Conservation (phyloP, 2,797 vertebrate genomes). For the Denticeps clupeoides region DNA sequence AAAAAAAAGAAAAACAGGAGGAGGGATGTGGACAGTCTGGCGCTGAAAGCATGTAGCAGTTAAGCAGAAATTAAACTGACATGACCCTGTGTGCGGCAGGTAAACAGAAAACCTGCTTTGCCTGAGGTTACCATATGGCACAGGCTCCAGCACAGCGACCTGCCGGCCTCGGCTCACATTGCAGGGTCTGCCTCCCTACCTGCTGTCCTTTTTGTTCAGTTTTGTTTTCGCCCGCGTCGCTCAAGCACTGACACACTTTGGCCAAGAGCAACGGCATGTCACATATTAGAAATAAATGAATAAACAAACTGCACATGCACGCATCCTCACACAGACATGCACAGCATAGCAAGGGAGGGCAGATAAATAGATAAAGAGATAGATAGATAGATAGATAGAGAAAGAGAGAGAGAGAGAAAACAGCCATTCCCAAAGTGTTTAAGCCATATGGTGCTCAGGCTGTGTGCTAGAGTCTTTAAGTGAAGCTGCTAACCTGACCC, state of each 20-base stretch:
- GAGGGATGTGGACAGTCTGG: constrained; percentile 36
- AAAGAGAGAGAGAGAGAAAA: constrained; percentile 8
- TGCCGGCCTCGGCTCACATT: constrained; percentile 23
- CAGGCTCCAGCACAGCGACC: constrained; percentile 51
- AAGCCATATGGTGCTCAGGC: constrained; percentile 50
- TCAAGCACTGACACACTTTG: constrained; percentile 60
- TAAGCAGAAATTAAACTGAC: constrained; percentile 57
- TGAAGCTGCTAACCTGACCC: constrained; percentile 57
- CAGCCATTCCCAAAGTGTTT: constrained; percentile 22
- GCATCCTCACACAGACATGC: neutral
- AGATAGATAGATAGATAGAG: constrained; percentile 2
- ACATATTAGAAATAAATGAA: constrained; percentile 30
- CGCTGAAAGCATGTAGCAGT: constrained; percentile 51
- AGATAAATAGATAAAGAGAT: neutral
- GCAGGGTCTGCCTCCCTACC: constrained; percentile 34
- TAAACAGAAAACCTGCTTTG: constrained; percentile 65
- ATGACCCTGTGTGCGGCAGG: constrained; percentile 60
- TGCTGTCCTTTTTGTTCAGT: constrained; percentile 48
- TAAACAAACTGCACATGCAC: constrained; percentile 8
- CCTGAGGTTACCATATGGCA: constrained; percentile 67
- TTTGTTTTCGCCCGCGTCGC: constrained; percentile 54
- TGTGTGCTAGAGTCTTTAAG: constrained; percentile 53
- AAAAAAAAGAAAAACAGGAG: neutral
- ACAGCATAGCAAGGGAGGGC: constrained; percentile 11
- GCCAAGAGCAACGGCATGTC: constrained; percentile 52